phyloP scores from a whole-genome alignment of 2,113 vertebrate genomes.

The Bufo bufo region DNA sequence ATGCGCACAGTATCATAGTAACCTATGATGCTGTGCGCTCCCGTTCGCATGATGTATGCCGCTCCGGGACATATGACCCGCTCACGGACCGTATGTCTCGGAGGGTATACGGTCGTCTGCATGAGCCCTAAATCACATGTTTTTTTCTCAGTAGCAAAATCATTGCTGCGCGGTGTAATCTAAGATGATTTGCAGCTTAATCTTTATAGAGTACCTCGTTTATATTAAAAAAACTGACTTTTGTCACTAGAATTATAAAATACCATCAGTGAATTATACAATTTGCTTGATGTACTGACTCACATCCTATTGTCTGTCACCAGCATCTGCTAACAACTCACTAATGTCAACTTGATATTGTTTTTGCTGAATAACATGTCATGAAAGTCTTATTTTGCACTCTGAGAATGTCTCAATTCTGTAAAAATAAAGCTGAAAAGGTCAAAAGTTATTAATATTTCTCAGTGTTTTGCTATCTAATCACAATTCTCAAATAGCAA shows the following conservation, averaged over 20 bases:
- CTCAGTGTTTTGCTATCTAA: slow-evolving; percentile 36
- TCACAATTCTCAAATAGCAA: slow-evolving; percentile 45
- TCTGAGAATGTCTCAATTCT: slow-evolving; percentile 29
- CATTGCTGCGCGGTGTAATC: too few relatives aligned
- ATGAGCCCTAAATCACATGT: too few relatives aligned
- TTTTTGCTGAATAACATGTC: slow-evolving; percentile 20
- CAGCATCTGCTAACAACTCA: slow-evolving; percentile 37
- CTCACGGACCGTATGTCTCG: too few relatives aligned
- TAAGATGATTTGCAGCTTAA: too few relatives aligned
- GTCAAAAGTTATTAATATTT: slow-evolving; percentile 51
- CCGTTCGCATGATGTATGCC: too few relatives aligned
- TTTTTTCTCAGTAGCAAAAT: too few relatives aligned
- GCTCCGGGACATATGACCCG: too few relatives aligned
- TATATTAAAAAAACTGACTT: too few relatives aligned
- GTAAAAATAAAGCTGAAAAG: slow-evolving; percentile 34
- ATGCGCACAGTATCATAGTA: too few relatives aligned
- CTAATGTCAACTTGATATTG: slow-evolving; percentile 27
- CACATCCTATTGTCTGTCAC: slow-evolving; percentile 37
- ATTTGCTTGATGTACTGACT: background rate
- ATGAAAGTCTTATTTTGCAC: slow-evolving; percentile 8
- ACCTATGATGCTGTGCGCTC: too few relatives aligned
- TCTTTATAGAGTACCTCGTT: too few relatives aligned
- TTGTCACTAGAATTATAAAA: background rate
- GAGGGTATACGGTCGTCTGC: too few relatives aligned
- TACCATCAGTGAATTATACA: background rate